Evolutionary conservation across 2,113 vertebrate genomes (phyloP).

Genomic region (Semnopithecus entellus): DNA sequence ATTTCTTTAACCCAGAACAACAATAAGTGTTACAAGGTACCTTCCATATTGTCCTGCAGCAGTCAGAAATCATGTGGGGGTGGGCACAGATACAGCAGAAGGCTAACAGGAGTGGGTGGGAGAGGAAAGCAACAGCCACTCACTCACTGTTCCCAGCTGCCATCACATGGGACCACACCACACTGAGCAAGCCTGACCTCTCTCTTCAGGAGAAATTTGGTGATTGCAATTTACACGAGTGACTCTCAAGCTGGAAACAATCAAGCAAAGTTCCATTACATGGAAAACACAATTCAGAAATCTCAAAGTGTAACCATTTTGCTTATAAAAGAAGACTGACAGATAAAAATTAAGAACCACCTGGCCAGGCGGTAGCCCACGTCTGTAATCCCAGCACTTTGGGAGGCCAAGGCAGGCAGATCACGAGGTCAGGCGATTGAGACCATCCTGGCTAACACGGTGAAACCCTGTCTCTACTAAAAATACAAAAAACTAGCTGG

Average conservation of each 20-base stretch:
- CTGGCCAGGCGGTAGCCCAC: too few species aligned
- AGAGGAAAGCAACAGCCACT: background rate
- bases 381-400: too few species aligned
- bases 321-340: background rate
- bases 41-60: background rate
- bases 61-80: background rate
- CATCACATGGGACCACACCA: background rate
- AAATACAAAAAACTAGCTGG: too few species aligned
- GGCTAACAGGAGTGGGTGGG: fast-evolving
- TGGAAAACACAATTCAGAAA: background rate
- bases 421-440: too few species aligned
- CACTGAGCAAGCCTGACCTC: background rate
- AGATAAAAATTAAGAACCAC: background rate
- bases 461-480: too few species aligned
- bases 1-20: too few species aligned
- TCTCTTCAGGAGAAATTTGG: background rate
- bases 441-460: too few species aligned
- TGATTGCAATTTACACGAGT: background rate
- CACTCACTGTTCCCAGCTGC: background rate
- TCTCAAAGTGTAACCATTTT: background rate
- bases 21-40: background rate
- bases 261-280: background rate
- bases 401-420: fast-evolving
- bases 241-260: background rate
- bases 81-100: fast-evolving